Conservation (phyloP, 2,888 invertebrate species). For the Campaea margaritaria region DNA sequence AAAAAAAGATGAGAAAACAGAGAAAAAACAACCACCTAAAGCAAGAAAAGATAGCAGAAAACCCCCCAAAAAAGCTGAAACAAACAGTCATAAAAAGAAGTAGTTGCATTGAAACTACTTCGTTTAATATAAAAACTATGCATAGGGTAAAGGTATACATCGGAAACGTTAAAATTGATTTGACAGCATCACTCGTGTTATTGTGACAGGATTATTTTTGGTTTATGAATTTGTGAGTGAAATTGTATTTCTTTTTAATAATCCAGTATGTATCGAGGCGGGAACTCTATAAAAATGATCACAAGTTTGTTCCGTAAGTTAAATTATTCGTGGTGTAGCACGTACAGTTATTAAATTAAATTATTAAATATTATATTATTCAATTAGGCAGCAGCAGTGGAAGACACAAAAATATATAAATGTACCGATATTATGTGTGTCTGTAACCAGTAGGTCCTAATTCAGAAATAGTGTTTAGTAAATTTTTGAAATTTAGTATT, state of each 20-base stretch:
- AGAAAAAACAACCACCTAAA: constrained; percentile 36
- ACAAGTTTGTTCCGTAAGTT: constrained; percentile 51
- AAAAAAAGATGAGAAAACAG: constrained; percentile 16
- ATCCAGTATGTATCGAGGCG: constrained; percentile 40
- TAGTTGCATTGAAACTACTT: not conserved
- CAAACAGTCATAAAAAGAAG: constrained; percentile 36
- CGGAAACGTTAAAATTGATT: constrained; percentile 3
- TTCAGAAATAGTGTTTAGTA: too few relatives aligned
- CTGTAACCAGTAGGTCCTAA: too few relatives aligned
- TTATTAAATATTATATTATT: too few relatives aligned
- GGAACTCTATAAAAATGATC: constrained; percentile 39
- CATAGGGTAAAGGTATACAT: too few relatives aligned
- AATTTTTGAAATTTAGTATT: too few relatives aligned
- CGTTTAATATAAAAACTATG: not conserved
- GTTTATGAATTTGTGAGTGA: not conserved
- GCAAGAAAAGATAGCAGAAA: constrained; percentile 3
- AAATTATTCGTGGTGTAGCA: not conserved
- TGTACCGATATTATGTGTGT: too few relatives aligned
- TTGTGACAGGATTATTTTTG: not conserved
- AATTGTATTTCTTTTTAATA: constrained; percentile 12
- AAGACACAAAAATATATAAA: too few relatives aligned
- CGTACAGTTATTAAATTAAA: too few relatives aligned
- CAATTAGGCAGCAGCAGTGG: too few relatives aligned
- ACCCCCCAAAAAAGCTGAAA: constrained; percentile 26
- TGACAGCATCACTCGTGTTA: not conserved